A percentile compares a stretch with the other conserved stretches of the same genome.
phyloP scores from a whole-genome alignment of 2,888 invertebrate genomes.

The Catotricha subobsoleta region DNA sequence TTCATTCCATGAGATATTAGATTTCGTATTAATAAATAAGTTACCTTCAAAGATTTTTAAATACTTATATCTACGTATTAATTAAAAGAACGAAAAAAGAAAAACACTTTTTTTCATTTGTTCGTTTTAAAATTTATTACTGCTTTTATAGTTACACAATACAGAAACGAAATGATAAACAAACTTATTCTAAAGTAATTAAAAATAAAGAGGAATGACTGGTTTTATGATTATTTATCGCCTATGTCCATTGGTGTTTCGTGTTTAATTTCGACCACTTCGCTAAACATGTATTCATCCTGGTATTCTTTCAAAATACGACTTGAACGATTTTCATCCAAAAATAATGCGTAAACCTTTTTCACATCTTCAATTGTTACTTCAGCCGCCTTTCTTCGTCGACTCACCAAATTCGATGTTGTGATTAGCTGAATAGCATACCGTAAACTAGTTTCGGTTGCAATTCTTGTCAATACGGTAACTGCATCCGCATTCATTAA shows the following conservation, averaged over 20 bases:
- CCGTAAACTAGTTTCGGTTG: constrained; percentile 80
- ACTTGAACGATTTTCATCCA: constrained; percentile 84
- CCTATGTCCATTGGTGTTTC: neutral
- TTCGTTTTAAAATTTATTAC: too few relatives aligned
- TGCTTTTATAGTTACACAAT: too few relatives aligned
- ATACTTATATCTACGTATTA: too few relatives aligned
- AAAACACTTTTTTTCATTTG: too few relatives aligned
- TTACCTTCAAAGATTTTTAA: too few relatives aligned
- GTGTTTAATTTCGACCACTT: constrained; percentile 18
- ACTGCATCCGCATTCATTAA: constrained; percentile 84
- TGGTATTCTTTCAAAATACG: constrained; percentile 91
- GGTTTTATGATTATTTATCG: neutral
- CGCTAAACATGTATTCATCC: constrained; percentile 86
- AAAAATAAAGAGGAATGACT: too few relatives aligned
- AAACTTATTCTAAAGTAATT: too few relatives aligned
- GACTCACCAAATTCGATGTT: constrained; percentile 83
- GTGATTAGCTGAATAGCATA: constrained; percentile 97
- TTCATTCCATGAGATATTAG: too few relatives aligned
- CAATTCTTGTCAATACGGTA: constrained; percentile 78
- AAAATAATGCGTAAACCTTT: constrained; percentile 83
- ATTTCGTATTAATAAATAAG: too few relatives aligned
- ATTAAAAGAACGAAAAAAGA: too few relatives aligned
- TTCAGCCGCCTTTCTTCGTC: constrained; percentile 71
- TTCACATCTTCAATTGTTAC: constrained; percentile 80
- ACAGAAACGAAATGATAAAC: too few relatives aligned